A percentile compares a stretch with the other conserved stretches of the same genome.
phyloP scores from a whole-genome alignment of 2,797 vertebrate species.

The Zalophus californianus region DNA sequence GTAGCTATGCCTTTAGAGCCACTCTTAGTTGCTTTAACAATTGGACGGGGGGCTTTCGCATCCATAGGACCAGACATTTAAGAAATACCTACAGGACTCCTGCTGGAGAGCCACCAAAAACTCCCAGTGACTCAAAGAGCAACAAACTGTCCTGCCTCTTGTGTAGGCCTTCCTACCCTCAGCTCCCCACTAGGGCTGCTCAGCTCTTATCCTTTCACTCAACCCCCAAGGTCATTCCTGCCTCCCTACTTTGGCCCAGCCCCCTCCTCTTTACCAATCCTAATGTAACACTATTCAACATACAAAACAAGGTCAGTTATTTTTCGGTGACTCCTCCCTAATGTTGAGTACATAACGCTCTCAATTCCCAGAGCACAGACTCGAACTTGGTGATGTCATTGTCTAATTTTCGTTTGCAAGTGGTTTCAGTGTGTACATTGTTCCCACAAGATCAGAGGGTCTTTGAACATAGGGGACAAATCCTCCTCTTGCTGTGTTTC shows the following conservation, averaged over 20 bases:
- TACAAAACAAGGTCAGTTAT: not conserved
- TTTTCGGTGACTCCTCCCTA: not conserved
- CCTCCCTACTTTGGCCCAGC: not conserved
- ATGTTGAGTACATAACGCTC: not conserved
- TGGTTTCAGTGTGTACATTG: not conserved
- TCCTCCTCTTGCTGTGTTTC: constrained; percentile 17
- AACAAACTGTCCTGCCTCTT: not conserved
- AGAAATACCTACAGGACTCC: not conserved
- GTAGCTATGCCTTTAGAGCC: not conserved
- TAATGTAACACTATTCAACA: constrained; percentile 4
- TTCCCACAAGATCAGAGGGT: not conserved
- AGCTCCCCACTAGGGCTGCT: not conserved
- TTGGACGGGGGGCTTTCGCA: not conserved
- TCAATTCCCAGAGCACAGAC: not conserved
- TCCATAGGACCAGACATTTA: not conserved
- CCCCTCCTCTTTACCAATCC: not conserved
- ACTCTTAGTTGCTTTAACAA: not conserved
- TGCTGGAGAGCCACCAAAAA: constrained; percentile 1
- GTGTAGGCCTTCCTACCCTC: not conserved
- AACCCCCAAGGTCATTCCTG: not conserved
- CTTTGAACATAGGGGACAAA: not conserved
- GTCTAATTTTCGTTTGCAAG: not conserved
- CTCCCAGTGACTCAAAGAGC: not conserved
- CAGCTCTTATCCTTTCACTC: not conserved
- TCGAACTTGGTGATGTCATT: not conserved